Evolutionary conservation across 2,888 invertebrate species (phyloP).

Genomic region (Mesorhabditis spiculigera): DNA sequence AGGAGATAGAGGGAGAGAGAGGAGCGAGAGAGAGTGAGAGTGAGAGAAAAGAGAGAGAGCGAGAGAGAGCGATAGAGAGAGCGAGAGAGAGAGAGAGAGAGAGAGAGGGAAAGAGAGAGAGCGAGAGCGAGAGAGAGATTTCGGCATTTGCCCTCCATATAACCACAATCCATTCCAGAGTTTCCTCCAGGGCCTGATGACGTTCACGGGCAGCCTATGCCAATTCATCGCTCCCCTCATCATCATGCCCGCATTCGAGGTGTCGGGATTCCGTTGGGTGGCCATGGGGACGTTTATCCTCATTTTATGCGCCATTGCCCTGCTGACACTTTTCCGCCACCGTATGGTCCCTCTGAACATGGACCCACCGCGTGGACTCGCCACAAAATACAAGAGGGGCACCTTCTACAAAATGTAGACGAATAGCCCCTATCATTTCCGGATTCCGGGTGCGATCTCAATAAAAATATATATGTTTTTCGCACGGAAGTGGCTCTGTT

Average conservation of each 20-base stretch:
- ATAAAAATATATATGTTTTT: not conserved
- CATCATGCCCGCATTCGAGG: conserved; percentile 24
- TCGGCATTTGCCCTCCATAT: no score
- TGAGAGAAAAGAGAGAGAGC: no score
- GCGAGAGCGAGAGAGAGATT: no score
- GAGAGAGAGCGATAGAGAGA: no score
- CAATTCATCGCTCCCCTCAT: not conserved
- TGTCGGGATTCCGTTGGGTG: conserved; percentile 27
- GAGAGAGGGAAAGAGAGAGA: no score
- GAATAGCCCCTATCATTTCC: not conserved
- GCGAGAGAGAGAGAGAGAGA: no score
- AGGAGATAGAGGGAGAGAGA: no score
- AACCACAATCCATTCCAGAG: no score
- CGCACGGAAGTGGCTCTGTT: no score
- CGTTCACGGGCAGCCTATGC: not conserved
- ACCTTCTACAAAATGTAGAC: conserved; percentile 30
- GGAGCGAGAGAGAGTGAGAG: no score
- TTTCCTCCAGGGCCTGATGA: not conserved
- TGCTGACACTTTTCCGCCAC: conserved; percentile 18
- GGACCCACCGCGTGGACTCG: conserved; percentile 19
- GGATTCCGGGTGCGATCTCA: not conserved
- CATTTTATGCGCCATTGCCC: conserved; percentile 14
- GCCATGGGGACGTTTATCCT: conserved; percentile 19
- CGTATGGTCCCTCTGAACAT: conserved; percentile 25
- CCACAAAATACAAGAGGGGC: conserved; percentile 28